Evolutionary conservation across 1,140 invertebrate species (phyloP).

Genomic region (Tyrophagus putrescentiae): DNA sequence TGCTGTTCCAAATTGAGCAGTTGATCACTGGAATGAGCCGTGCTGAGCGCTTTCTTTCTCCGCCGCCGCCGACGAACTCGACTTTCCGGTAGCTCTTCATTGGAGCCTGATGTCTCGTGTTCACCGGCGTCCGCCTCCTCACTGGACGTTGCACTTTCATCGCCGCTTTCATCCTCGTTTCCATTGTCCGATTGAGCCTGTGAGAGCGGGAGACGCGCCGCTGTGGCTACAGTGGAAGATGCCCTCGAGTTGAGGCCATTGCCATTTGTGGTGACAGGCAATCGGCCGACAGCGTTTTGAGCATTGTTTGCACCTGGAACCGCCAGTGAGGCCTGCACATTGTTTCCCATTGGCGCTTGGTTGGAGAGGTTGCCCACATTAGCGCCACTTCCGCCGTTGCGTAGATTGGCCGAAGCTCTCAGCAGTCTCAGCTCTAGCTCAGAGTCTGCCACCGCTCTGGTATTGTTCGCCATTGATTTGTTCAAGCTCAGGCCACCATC

Average conservation of each 20-base stretch:
- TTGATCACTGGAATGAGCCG: not conserved
- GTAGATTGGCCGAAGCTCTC: constrained; percentile 76
- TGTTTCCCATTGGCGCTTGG: not conserved
- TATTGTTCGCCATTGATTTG: constrained; percentile 55
- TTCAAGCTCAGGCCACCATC: constrained; percentile 23
- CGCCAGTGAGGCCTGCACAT: not conserved
- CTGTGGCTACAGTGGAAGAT: not conserved
- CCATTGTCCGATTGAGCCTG: not conserved
- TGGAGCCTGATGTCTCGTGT: too few relatives aligned
- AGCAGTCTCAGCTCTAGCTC: constrained; percentile 67
- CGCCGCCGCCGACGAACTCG: not conserved
- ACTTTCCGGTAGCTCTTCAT: too few relatives aligned
- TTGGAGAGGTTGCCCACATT: too few relatives aligned
- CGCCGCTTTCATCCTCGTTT: not conserved
- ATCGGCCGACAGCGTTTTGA: not conserved
- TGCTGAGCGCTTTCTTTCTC: not conserved
- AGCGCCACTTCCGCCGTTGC: constrained; percentile 47
- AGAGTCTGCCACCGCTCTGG: constrained; percentile 47
- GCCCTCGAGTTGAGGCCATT: not conserved
- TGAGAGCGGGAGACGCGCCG: too few relatives aligned
- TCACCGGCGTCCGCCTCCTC: too few relatives aligned
- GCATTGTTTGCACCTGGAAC: not conserved
- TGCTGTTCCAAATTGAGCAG: not conserved
- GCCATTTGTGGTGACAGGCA: not conserved
- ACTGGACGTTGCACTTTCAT: not conserved